phyloP scores from a whole-genome alignment of 2,888 invertebrate species.

The Eupithecia subfuscata region DNA sequence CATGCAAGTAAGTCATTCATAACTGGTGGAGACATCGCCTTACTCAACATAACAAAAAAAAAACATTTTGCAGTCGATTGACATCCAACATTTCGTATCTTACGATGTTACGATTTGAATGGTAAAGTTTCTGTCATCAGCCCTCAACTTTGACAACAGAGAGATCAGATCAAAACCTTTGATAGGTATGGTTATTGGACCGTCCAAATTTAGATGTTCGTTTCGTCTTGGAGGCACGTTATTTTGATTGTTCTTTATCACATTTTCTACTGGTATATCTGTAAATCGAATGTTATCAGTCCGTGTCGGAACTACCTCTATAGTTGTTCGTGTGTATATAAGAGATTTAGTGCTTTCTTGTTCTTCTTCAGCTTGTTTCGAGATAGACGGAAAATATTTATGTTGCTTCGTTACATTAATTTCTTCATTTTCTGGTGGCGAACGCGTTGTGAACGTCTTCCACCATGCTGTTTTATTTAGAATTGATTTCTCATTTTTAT shows the following conservation, averaged over 20 bases:
- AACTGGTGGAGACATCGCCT: not conserved
- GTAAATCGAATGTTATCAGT: not conserved
- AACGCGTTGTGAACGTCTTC: not conserved
- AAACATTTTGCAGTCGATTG: conserved; percentile 13
- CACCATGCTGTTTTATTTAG: conserved; percentile 4
- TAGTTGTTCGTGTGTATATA: not conserved
- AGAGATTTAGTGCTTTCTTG: not conserved
- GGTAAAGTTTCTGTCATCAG: conserved; percentile 52
- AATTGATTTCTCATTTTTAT: not conserved
- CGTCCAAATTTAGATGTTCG: not conserved
- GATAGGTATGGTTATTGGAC: conserved; percentile 16
- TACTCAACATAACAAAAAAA: not conserved
- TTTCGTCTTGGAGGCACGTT: not conserved
- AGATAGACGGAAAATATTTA: not conserved
- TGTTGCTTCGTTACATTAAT: not conserved
- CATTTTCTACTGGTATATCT: not conserved
- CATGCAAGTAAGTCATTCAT: not conserved
- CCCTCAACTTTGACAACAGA: conserved; percentile 33
- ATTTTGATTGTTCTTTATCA: not conserved
- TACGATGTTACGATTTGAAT: conserved; percentile 39
- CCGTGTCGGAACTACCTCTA: not conserved
- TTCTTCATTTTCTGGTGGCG: not conserved
- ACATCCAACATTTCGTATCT: conserved; percentile 10
- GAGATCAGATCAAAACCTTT: conserved; percentile 22
- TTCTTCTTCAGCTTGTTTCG: not conserved